Evolutionary conservation across 2,113 vertebrate genomes (phyloP), one percentile per base, ranked within the genome.

Genomic region (Procavia capensis): DNA sequence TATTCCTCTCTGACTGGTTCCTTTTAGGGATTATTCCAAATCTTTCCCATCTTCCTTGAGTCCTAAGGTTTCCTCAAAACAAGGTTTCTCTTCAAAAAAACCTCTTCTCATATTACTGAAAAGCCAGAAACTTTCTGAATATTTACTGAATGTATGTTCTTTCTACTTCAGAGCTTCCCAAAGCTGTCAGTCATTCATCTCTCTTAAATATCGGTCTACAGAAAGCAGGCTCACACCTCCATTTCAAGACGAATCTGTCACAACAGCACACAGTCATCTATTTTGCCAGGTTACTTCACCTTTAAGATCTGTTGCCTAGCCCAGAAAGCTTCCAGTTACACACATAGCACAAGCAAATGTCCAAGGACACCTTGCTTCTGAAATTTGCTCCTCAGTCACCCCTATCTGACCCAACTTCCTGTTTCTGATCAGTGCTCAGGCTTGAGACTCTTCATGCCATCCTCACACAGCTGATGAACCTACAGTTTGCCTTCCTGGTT

Each of bases 61-160:
- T 34, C n/a, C 68, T 82, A 84, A 80, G 76, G 9, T n/a, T n/a
- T n/a, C n/a, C n/a, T n/a, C n/a, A n/a, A n/a, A n/a, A n/a, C n/a
- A n/a, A n/a, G n/a, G n/a, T n/a, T n/a, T n/a, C n/a, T n/a, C n/a
- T n/a, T n/a, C n/a, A n/a, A n/a, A n/a, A n/a, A 87, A 95, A 95
- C n/a, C 78, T 95, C 54, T 89, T 22, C 13, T 95, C 6, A 5
- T 66, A 66, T 68, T 91, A 91, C 20, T 39, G n/a, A 89, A 93
- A 92, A 91, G 57, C 59, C 57, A 29, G 79, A 91, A 85, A 75
- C 75, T 43, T 90, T 57, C 80, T 64, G 13, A 82, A 75, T 83
- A 87, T 64, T 83, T 10, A 17, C 2, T 86, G 70, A 86, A 81
- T 10, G 91, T 80, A 92, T 4, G 22, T 85, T 84, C 43, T 91